Evolutionary conservation across 2,888 invertebrate genomes (phyloP), one percentile per base, ranked within the genome.

Genomic region (Drosophila pseudotakahashii): DNA sequence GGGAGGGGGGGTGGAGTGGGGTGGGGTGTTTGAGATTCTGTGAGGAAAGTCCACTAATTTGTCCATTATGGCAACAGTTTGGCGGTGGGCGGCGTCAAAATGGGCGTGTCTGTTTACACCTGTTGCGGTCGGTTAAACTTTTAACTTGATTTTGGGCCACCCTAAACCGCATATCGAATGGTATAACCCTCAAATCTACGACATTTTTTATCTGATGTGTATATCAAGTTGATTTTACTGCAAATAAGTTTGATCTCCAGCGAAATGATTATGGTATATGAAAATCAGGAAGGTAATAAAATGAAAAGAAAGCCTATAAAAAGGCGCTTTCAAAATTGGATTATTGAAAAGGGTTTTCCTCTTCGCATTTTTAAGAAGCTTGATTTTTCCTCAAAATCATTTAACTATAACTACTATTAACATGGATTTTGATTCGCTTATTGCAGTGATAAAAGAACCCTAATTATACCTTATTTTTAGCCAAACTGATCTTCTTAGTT

Each of bases 121-220:
- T 81, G 81, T 81, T 81, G 81, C 81, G 83, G 80, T 83, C 69
- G 68, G 60, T 64, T 83, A 30, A 70, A 86, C 80, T 80, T 86
- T 83, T 72, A 80, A 77, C 70, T 61, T 73, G 59, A 73, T 71
- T 80, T 77, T 45, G n/a, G 30, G 10, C 11, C 30, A 11, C 11
- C 10, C 14, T 30, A 7, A 48, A 13, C 16, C 32, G 32, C 11
- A 11, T 3, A 32, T 16, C 32, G 48, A 32, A 19, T 19, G 16
- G n/a, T 3, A 23, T 9, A 30, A 11, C 13, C 23, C 23, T 13
- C 44, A 44, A 5, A 26, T 34, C 11, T 34, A 11, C 5, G 4
- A 14, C 39, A 39, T 14, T 2, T 41, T 41, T 39, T 16, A 19
- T 39, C 9, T 16, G 14, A 14, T 37, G 1, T 6, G 10, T 41